These are phyloP conservation scores for Mus spicilegus DNA, from an alignment of 2,113 vertebrate genomes.

Conservation along the genomic window DNA sequence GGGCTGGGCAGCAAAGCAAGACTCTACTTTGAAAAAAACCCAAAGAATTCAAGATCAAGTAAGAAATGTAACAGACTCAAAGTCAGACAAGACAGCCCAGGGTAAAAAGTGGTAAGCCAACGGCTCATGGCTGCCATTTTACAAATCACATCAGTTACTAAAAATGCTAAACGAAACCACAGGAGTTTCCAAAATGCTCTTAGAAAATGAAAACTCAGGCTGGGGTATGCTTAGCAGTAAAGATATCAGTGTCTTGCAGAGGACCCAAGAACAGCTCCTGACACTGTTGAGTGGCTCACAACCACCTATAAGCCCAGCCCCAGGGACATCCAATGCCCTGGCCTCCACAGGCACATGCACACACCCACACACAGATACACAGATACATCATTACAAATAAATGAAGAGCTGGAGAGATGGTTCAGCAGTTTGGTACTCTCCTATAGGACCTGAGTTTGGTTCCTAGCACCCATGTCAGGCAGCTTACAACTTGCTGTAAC, in stretches of 20 bases:
- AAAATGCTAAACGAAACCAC: conserved; percentile 41
- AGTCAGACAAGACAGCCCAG: conserved; percentile 27
- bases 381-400: neutral
- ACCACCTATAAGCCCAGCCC: neutral
- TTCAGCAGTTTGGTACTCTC: neutral
- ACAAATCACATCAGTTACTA: neutral
- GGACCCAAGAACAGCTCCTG: neutral
- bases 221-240: neutral
- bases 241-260: neutral
- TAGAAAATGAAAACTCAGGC: conserved; percentile 37
- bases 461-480: neutral
- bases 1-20: neutral
- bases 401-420: neutral
- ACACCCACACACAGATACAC: neutral
- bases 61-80: neutral
- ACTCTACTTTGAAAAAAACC: neutral
- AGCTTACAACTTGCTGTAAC: neutral
- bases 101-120: conserved; percentile 44
- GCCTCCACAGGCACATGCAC: neutral
- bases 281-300: neutral
- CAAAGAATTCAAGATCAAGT: conserved; percentile 34
- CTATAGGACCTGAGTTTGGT: neutral
- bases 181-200: conserved; percentile 14
- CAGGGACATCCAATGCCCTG: neutral
- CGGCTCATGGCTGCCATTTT: neutral